Conservation (phyloP, 2,113 vertebrate genomes). For the Pleuronectes platessa region DNA sequence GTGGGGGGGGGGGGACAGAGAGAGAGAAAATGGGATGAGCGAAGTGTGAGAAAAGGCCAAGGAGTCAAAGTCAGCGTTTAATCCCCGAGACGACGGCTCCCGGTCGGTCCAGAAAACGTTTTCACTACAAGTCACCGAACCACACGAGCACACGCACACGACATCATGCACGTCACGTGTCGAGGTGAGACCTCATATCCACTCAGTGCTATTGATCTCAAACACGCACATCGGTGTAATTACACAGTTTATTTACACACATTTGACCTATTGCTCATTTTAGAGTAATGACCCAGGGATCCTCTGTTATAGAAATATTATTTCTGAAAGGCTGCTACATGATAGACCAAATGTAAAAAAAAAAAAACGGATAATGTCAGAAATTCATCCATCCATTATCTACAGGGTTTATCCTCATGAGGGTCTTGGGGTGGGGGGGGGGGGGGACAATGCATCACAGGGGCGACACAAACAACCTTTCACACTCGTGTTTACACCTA, state of each 20-base stretch:
- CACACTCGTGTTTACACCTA: no score
- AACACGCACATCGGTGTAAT: not conserved
- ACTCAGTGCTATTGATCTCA: slow-evolving; percentile 1
- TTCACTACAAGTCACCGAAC: slow-evolving; percentile 23
- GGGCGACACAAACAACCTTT: no score
- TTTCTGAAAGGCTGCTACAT: no score
- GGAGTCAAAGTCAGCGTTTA: slow-evolving; percentile 71
- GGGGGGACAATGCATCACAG: no score
- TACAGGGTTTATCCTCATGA: no score
- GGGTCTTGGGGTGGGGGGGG: no score
- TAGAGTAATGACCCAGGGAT: not conserved
- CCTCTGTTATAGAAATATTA: not conserved
- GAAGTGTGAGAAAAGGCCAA: slow-evolving; percentile 56
- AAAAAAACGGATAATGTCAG: no score
- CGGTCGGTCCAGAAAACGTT: slow-evolving; percentile 50
- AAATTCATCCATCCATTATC: no score
- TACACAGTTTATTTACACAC: not conserved
- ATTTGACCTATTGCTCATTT: not conserved
- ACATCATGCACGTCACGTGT: slow-evolving; percentile 14
- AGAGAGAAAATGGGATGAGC: slow-evolving; percentile 64
- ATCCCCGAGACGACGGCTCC: slow-evolving; percentile 50
- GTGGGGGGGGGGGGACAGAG: slow-evolving; percentile 29
- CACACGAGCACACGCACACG: slow-evolving; percentile 1
- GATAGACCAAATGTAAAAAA: no score
- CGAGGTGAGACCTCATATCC: not conserved